Evolutionary conservation across 2,797 vertebrate genomes (phyloP).

Genomic region (Caiman crocodilus): DNA sequence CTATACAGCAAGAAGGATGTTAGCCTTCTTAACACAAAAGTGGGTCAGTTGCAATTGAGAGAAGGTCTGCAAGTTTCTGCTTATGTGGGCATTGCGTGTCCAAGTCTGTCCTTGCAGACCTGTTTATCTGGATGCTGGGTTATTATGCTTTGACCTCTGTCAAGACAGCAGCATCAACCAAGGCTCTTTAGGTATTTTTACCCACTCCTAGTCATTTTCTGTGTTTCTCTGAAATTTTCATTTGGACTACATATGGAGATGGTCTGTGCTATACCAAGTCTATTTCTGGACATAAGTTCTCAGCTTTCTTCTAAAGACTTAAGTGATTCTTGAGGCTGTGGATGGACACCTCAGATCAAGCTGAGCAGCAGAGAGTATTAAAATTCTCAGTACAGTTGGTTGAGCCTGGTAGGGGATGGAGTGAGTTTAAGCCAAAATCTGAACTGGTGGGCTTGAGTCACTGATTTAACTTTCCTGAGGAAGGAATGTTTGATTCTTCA

Average conservation of each 20-base stretch:
- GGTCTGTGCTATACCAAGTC: not conserved
- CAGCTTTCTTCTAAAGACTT: not conserved
- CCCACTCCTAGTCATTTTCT: not conserved
- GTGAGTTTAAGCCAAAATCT: slow-evolving; percentile 4
- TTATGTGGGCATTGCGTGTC: not conserved
- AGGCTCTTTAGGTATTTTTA: not conserved
- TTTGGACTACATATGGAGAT: not conserved
- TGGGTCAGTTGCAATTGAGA: not conserved
- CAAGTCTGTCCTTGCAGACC: not conserved
- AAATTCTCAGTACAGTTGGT: slow-evolving; percentile 8
- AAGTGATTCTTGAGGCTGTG: not conserved
- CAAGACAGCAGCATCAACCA: not conserved
- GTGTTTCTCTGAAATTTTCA: not conserved
- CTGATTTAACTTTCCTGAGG: not conserved
- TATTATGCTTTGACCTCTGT: not conserved
- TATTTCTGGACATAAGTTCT: not conserved
- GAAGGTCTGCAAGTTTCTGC: slow-evolving; percentile 11
- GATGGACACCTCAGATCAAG: not conserved
- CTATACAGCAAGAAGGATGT: not conserved
- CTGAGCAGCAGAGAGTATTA: slow-evolving; percentile 7
- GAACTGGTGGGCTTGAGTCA: not conserved
- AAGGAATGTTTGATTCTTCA: slow-evolving; percentile 44
- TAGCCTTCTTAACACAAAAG: not conserved
- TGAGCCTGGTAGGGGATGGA: not conserved
- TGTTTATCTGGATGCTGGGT: not conserved